Conservation (phyloP, 1,140 invertebrate species). For the Gonatopus flavifemur region DNA sequence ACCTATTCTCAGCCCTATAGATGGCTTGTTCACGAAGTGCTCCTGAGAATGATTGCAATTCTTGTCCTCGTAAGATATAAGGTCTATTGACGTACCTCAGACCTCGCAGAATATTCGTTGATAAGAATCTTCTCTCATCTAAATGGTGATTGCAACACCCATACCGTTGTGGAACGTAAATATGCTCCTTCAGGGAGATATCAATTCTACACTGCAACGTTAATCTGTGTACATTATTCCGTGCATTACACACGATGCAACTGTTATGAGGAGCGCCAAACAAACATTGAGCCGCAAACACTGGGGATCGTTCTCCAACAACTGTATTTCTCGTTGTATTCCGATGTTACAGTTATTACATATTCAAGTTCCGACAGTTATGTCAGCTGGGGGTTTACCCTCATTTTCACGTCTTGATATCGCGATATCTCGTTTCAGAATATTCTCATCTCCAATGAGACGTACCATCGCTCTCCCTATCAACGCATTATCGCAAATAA, state of each 20-base stretch:
- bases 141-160: slow-evolving; percentile 3
- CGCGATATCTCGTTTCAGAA: no score
- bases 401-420: no score
- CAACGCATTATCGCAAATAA: no score
- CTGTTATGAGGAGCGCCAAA: no score
- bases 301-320: no score
- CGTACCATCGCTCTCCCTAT: no score
- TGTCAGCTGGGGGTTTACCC: no score
- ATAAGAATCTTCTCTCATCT: background rate
- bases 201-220: background rate
- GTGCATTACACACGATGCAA: background rate
- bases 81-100: background rate
- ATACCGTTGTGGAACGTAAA: background rate
- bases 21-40: background rate
- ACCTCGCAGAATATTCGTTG: background rate
- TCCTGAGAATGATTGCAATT: slow-evolving; percentile 1
- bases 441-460: no score
- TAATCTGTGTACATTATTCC: background rate
- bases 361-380: no score
- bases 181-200: background rate
- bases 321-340: no score
- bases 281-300: no score
- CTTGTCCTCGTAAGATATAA: background rate
- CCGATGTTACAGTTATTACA: no score
- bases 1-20: background rate